phyloP scores from a whole-genome alignment of 2,888 invertebrate genomes.

The Drosophila neonasuta region DNA sequence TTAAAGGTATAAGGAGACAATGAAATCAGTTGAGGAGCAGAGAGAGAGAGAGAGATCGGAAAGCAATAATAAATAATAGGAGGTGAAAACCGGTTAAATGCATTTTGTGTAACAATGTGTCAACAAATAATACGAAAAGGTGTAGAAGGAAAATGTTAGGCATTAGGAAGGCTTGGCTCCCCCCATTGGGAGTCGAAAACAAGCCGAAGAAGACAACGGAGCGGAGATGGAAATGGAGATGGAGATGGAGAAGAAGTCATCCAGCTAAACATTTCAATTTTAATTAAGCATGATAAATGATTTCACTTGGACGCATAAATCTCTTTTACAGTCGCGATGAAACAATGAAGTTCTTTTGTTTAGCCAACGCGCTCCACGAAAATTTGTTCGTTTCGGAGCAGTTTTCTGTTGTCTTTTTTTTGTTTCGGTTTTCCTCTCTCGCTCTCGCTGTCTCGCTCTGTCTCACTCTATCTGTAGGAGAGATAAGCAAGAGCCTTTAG shows the following conservation, averaged over 20 bases:
- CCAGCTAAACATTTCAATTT: conserved; percentile 78
- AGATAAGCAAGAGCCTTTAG: conserved; percentile 69
- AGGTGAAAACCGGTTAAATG: conserved; percentile 69
- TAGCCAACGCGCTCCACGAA: conserved; percentile 45
- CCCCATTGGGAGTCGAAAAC: conserved; percentile 30
- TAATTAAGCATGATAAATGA: conserved; percentile 82
- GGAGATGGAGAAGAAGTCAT: conserved; percentile 34
- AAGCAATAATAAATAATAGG: conserved; percentile 19
- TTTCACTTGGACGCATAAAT: conserved; percentile 79
- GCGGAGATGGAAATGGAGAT: background rate
- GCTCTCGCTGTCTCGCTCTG: background rate
- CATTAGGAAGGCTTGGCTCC: conserved; percentile 34
- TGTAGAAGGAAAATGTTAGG: conserved; percentile 50
- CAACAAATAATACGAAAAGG: conserved; percentile 65
- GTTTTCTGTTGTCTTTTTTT: conserved; percentile 36
- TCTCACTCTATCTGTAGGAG: background rate
- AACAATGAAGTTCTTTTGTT: conserved; percentile 77
- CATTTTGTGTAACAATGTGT: conserved; percentile 78
- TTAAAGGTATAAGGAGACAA: conserved; percentile 23
- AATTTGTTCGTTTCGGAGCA: conserved; percentile 59
- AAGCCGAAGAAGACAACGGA: background rate
- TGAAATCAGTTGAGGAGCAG: conserved; percentile 7
- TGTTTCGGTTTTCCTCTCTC: conserved; percentile 11
- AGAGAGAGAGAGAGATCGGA: background rate
- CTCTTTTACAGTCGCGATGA: conserved; percentile 78